These are phyloP conservation scores for Gulo gulo DNA, from an alignment of 2,113 vertebrate species.

Conservation along the genomic window DNA sequence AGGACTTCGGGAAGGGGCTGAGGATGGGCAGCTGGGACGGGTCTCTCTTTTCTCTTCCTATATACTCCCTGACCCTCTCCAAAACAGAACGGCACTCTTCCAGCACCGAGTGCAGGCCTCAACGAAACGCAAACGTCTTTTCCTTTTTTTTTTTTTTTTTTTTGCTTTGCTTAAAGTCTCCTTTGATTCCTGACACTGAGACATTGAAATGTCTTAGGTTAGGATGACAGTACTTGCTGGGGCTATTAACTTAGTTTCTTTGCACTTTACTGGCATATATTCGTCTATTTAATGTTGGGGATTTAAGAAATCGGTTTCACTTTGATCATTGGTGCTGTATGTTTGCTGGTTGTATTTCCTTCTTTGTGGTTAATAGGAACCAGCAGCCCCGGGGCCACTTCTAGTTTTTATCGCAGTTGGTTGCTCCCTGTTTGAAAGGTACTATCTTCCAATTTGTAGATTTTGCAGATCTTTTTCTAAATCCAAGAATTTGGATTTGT, in stretches of 20 bases:
- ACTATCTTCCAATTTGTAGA: neutral
- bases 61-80: neutral
- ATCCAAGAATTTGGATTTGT: neutral
- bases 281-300: neutral
- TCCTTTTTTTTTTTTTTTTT: neutral
- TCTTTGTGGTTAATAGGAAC: constrained; percentile 60
- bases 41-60: neutral
- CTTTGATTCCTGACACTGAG: neutral
- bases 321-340: constrained; percentile 56
- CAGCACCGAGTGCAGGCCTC: constrained; percentile 6
- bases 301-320: constrained; percentile 50
- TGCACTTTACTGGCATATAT: neutral
- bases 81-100: neutral
- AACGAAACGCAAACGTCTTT: neutral
- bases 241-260: neutral
- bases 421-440: neutral
- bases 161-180: neutral
- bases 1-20: neutral
- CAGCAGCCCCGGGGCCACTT: constrained; percentile 25
- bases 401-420: neutral
- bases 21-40: neutral
- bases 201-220: neutral
- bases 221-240: constrained; percentile 17
- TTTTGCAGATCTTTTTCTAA: neutral
- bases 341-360: constrained; percentile 41